Base-by-base conservation (phyloP, 2,888 invertebrate genomes). In the Atrina japonica region DNA sequence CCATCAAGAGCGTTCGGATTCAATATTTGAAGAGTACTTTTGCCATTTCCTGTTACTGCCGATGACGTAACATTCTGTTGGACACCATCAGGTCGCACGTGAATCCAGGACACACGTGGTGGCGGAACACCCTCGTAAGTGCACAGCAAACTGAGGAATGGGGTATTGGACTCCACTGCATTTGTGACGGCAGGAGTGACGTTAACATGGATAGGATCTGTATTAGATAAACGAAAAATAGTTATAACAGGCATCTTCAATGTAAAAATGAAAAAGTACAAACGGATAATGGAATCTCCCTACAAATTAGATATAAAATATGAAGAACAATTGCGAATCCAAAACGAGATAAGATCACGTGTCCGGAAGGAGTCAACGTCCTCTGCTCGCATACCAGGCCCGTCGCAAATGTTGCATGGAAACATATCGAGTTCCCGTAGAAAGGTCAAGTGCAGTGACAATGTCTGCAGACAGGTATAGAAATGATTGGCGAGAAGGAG, bases 31-130 rank as follows among this genome's bases (percentile, higher is more conserved):
- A 71, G 21, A 16, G 61, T 61, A 23, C 70, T 71, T 18, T 58
- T 60, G 21, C 52, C 53, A 47, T 45, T 45, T 7, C 23, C 21
- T 5, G 61, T 66, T 9, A 49, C 27, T 1, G 66, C 47, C 25
- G 56, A 43, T 18, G 66, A 47, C 5, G 70, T 71, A 18, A 71
- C 21, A 0, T 47, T 35, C 9, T 56, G 55, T 40, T 30, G n/a
- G 40, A 35, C 50, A 14, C 55, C 55, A 25, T 61, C 53, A 6
- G 55, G 58, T 18, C 40, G 40, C 11, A 71, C 49, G 35, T 71
- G 70, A 18, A 47, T 60, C 70, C 70, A 71, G 18, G 53, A 47
- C 0, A 71, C 56, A 18, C 27, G 50, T n/a, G 70, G 70, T 2
- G 60, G 70, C 3, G 70, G 70, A 18, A 56, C 30, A 29, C 70